Evolutionary conservation across 2,888 invertebrate genomes (phyloP).

Genomic region (Euzetes globulus): DNA sequence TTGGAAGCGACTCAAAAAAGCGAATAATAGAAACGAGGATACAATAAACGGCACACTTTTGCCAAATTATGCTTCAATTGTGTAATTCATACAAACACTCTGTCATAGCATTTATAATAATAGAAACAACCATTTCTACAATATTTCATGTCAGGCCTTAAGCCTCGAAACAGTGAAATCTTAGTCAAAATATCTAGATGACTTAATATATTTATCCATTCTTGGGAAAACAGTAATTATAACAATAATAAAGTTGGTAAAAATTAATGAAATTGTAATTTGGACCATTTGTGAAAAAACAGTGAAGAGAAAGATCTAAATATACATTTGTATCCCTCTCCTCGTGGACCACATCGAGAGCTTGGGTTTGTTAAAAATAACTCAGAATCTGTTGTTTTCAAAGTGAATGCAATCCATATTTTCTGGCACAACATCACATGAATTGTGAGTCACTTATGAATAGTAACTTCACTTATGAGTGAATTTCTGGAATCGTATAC

Average conservation of each 20-base stretch:
- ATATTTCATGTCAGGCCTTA: not conserved
- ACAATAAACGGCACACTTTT: not conserved
- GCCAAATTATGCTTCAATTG: constrained; percentile 12
- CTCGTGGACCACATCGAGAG: constrained; percentile 18
- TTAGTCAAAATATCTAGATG: too few relatives aligned
- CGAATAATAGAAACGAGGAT: constrained; percentile 18
- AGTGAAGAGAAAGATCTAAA: not conserved
- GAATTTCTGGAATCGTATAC: constrained; percentile 18
- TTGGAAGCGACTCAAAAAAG: not conserved
- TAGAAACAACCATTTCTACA: not conserved
- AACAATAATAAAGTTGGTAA: too few relatives aligned
- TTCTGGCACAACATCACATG: constrained; percentile 24
- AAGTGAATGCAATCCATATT: constrained; percentile 15
- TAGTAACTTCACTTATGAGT: constrained; percentile 6
- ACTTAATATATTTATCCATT: too few relatives aligned
- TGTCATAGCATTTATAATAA: not conserved
- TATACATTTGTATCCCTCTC: constrained; percentile 8
- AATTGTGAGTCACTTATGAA: not conserved
- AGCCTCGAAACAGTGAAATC: not conserved
- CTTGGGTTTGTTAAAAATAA: constrained; percentile 21
- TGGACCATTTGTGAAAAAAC: not conserved
- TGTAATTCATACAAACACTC: constrained; percentile 19
- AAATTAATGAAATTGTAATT: not conserved
- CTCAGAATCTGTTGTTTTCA: constrained; percentile 22
- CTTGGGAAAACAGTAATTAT: too few relatives aligned